Evolutionary conservation across 2,113 vertebrate species (phyloP), one percentile per base, ranked within the genome.

Genomic region (Uria lomvia): DNA sequence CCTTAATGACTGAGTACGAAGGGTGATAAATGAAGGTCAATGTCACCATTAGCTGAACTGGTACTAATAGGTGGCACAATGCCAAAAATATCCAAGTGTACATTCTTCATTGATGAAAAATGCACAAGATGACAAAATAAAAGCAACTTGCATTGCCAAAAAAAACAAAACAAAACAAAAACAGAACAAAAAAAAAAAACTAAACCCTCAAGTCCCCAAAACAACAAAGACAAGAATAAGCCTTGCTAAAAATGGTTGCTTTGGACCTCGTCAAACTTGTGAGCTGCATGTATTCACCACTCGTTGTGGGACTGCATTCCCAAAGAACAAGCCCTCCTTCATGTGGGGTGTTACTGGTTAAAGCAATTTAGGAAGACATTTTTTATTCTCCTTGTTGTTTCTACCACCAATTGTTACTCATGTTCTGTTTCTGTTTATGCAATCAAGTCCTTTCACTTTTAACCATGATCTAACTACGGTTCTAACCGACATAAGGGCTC

Each of bases 401-500:
- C 56, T 29, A 80, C 97, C 81, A 72, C 90, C 93, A 74, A 68
- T 96, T 84, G 96, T 92, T 96, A 95, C 93, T 97, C 94, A 89
- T 80, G 92, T 72, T 92, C 95, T 58, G 56, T 86, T 96, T 97
- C 98, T 97, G 92, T 92, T 97, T 94, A 92, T 87, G 92, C 94
- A 97, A 97, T 96, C 96, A 90, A 91, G 30, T 21, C 71, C 52
- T 75, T 96, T 88, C 92, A 84, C 94, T 96, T 92, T 91, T 85
- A 73, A 90, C 91, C 94, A 78, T 79, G 93, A 97, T 91, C 98
- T 96, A 92, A 91, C 96, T 96, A 94, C 84, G 12, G 42, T 20
- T 53, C 74, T 56, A 38, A 16, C 38, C 83, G 40, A 87, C 71
- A n/a, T 67, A 56, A 40, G 94, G 75, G 74, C 82, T 86, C n/a